Conservation (phyloP, 2,113 vertebrate species). For the Tautogolabrus adspersus region DNA sequence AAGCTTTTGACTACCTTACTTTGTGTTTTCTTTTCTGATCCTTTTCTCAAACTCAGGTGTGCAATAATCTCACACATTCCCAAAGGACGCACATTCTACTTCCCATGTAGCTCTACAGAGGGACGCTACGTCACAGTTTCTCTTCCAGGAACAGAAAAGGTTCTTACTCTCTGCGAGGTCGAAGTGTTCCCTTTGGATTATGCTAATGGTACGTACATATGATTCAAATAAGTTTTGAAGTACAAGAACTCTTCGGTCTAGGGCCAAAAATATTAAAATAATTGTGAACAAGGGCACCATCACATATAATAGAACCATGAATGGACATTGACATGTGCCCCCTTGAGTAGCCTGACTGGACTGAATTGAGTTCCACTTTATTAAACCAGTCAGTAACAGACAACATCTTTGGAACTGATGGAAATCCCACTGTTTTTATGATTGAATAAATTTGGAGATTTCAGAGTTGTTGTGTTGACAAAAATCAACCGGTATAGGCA, state of each 20-base stretch:
- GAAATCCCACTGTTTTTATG: no score
- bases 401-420: no score
- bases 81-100: fast-evolving
- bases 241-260: not conserved
- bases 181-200: conserved; percentile 1
- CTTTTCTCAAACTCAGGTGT: conserved; percentile 4
- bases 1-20: not conserved
- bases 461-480: no score
- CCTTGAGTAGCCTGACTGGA: no score
- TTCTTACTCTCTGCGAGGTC: conserved; percentile 35
- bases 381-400: no score
- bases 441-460: no score
- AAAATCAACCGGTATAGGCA: no score
- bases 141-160: not conserved
- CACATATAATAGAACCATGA: no score
- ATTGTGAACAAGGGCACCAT: no score
- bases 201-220: conserved; percentile 5
- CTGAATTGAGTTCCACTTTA: no score
- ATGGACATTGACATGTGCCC: no score
- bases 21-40: not conserved
- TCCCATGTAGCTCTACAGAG: not conserved
- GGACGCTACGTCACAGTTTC: conserved; percentile 27
- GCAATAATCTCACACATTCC: not conserved
- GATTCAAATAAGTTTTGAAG: not conserved
- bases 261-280: not conserved